These are phyloP conservation scores for Parthenolecanium corni DNA, from an alignment of 2,888 invertebrate genomes.

Conservation along the genomic window DNA sequence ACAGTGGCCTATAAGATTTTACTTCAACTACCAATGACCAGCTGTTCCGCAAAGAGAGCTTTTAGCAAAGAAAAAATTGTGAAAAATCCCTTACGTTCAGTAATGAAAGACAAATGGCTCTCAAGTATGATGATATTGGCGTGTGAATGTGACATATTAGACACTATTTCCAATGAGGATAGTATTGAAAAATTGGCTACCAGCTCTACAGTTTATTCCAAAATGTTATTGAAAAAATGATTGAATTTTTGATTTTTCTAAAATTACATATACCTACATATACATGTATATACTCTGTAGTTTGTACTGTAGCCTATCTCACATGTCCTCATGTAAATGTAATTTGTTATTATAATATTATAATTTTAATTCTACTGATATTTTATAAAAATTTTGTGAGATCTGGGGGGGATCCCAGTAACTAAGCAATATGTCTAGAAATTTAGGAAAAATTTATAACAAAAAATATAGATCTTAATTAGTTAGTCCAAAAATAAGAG, in stretches of 20 bases:
- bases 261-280: background rate
- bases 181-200: background rate
- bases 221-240: background rate
- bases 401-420: background rate
- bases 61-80: constrained; percentile 1
- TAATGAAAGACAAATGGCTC: constrained; percentile 4
- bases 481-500: background rate
- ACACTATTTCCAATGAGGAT: background rate
- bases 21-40: background rate
- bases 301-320: background rate
- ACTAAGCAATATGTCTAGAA: background rate
- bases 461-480: background rate
- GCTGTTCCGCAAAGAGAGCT: background rate
- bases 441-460: background rate
- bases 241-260: background rate
- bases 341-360: background rate
- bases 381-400: background rate
- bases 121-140: background rate
- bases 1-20: constrained; percentile 1
- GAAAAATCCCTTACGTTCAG: background rate
- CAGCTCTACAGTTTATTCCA: background rate
- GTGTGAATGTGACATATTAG: background rate
- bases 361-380: background rate
- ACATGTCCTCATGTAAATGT: background rate
- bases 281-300: too few relatives aligned